These are phyloP conservation scores for Dioctria linearis DNA, from an alignment of 2,888 invertebrate species.

Conservation along the genomic window DNA sequence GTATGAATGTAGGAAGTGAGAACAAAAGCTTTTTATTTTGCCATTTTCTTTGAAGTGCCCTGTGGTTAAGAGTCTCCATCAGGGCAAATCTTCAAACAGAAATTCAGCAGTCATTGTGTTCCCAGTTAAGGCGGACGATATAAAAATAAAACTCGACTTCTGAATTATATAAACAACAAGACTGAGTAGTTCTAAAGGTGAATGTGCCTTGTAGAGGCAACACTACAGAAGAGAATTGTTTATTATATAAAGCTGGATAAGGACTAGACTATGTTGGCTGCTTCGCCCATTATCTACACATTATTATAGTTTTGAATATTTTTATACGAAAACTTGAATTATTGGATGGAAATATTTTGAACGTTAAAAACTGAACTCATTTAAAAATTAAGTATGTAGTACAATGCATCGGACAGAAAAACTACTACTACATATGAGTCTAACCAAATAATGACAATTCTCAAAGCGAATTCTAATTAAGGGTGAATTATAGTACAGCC, in stretches of 20 bases:
- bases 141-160: conserved; percentile 39
- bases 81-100: conserved; percentile 37
- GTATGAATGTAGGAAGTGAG: conserved; percentile 21
- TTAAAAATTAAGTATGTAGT: no score
- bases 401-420: no score
- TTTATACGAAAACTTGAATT: neutral
- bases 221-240: conserved; percentile 30
- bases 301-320: neutral
- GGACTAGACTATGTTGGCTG: neutral
- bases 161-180: conserved; percentile 40
- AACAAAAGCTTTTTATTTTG: conserved; percentile 35
- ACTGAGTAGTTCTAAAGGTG: conserved; percentile 41
- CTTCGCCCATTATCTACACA: no score
- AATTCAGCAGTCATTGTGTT: conserved; percentile 43
- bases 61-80: conserved; percentile 40
- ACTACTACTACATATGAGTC: no score
- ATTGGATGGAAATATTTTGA: no score
- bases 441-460: no score
- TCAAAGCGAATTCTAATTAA: no score
- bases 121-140: conserved; percentile 41
- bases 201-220: conserved; percentile 26
- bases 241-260: conserved; percentile 8
- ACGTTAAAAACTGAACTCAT: no score
- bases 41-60: conserved; percentile 17
- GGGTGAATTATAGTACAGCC: no score